Conservation (phyloP, 35 echinoderm and acorn worm species). For the Ptychodera flava region DNA sequence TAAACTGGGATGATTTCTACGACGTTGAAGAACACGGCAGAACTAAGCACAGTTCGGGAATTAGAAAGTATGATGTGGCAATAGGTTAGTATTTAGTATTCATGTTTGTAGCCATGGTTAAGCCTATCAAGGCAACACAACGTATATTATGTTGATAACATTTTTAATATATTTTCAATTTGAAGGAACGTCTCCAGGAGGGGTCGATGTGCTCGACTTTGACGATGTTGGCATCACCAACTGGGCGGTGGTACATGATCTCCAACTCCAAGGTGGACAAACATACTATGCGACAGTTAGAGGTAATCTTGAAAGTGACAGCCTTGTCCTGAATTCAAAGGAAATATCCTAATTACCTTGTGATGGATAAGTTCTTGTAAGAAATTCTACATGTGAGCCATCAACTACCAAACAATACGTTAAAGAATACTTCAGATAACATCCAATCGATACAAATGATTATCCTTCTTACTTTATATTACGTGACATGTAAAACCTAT, state of each 20-base stretch:
- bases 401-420: no score
- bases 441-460: no score
- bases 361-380: no score
- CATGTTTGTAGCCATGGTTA: no score
- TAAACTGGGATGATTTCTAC: slow-evolving; percentile 3
- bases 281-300: neutral
- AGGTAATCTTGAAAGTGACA: neutral
- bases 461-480: no score
- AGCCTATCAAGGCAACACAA: no score
- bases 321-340: neutral
- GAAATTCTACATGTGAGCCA: no score
- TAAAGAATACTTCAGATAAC: no score
- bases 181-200: neutral
- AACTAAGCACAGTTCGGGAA: slow-evolving; percentile 21
- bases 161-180: neutral
- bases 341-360: no score
- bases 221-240: slow-evolving; percentile 7
- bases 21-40: slow-evolving; percentile 37
- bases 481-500: no score
- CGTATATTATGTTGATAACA: neutral
- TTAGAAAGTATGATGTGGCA: slow-evolving; percentile 24
- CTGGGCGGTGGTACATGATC: neutral
- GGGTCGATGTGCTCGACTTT: slow-evolving; percentile 1
- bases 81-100: slow-evolving; percentile 15
- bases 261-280: neutral